Conservation (phyloP, 2,113 vertebrate genomes). For the Ailuropoda melanoleuca region DNA sequence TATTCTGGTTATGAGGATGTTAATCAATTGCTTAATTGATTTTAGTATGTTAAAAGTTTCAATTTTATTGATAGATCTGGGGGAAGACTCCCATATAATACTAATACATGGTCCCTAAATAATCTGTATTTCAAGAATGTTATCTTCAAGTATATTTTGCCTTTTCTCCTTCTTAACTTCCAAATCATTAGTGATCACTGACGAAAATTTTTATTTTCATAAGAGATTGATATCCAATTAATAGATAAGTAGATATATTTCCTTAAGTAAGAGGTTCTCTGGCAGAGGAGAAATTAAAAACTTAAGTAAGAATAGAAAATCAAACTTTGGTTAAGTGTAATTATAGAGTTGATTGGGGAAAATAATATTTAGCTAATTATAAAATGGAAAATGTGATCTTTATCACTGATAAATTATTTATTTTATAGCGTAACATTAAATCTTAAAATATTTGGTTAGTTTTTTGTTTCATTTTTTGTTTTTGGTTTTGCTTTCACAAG, state of each 20-base stretch:
- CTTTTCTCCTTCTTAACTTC: neutral
- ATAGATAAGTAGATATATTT: neutral
- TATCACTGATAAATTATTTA: neutral
- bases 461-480: neutral
- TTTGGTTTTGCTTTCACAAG: neutral
- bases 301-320: neutral
- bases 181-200: neutral
- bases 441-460: neutral
- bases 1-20: neutral
- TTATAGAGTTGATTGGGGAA: neutral
- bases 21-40: neutral
- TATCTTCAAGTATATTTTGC: neutral
- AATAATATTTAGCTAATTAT: neutral
- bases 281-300: neutral
- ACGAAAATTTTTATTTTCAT: neutral
- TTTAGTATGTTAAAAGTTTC: neutral
- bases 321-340: neutral
- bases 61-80: neutral
- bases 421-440: neutral
- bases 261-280: neutral
- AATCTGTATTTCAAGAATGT: neutral
- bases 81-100: neutral
- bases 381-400: neutral
- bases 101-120: neutral
- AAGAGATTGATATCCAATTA: constrained; percentile 8